Evolutionary conservation across 2,113 vertebrate species (phyloP).

Genomic region (Aviceda subcristata): DNA sequence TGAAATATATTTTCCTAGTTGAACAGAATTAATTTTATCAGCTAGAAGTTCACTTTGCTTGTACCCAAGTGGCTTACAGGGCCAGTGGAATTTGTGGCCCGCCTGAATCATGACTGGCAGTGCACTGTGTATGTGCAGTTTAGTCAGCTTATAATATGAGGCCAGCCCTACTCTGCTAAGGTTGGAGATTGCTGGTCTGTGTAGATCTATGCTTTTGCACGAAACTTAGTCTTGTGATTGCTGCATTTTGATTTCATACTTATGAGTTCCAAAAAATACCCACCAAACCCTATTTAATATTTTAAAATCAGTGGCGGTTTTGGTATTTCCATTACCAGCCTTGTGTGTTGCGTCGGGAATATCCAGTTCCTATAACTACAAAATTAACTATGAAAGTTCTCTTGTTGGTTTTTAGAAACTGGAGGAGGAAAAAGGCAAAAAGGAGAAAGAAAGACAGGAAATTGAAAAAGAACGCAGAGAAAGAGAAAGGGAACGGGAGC

Average conservation of each 20-base stretch:
- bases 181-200: conserved; percentile 75
- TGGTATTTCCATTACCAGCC: conserved; percentile 66
- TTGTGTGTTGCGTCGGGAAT: conserved; percentile 67
- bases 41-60: conserved; percentile 10
- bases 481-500: conserved; percentile 94
- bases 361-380: neutral
- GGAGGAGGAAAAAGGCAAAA: conserved; percentile 98
- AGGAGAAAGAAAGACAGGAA: conserved; percentile 95
- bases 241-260: conserved; percentile 71
- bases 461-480: conserved; percentile 93
- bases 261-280: conserved; percentile 58
- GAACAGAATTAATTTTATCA: conserved; percentile 28
- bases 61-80: neutral
- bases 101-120: neutral
- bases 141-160: conserved; percentile 33
- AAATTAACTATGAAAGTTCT: conserved; percentile 77
- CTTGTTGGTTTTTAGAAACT: conserved; percentile 96
- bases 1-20: conserved; percentile 41
- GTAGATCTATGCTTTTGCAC: conserved; percentile 76
- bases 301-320: conserved; percentile 64
- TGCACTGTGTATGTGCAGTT: conserved; percentile 37
- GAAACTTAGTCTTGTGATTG: conserved; percentile 74
- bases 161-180: conserved; percentile 66
- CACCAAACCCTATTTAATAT: conserved; percentile 56
- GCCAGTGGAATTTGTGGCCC: conserved; percentile 18